Evolutionary conservation across 2,888 invertebrate genomes (phyloP), one percentile per base, ranked within the genome.

Genomic region (Erebia ligea): DNA sequence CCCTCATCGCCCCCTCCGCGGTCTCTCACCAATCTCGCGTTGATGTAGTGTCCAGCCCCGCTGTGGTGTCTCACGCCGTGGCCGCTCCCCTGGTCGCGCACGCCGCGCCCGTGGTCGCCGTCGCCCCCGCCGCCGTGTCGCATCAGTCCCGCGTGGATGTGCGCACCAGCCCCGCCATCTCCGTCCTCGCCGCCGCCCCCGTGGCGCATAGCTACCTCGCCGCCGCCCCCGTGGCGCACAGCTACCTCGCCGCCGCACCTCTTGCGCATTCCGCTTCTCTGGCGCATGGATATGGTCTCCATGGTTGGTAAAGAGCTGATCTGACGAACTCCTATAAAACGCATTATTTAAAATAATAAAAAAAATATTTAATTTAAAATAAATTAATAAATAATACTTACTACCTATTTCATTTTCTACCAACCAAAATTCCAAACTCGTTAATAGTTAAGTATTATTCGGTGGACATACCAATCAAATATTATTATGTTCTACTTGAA

Each of bases 21-120:
- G 93, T 94, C 21, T 93, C 93, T 19, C 93, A 92, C 82, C 94
- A 94, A 80, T 94, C 94, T 79, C 92, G 94, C 68, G 86, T 89
- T 6, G 89, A 91, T 73, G 80, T 81, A 40, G 78, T 78, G 72
- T 77, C 80, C 57, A 78, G 82, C 80, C 77, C 78, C 69, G 78
- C 76, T 71, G 61, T 77, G n/a, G 74, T 76, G 15, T 68, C 76
- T 15, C 76, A 77, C 70, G 82, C 84, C 54, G 77, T 80, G 70
- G 75, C 78, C 81, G 76, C 87, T 75, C 78, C 84, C 68, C 56
- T 78, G 45, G 69, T 85, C 71, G 76, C 79, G 25, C 76, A 78
- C 64, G 77, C 83, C 45, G 83, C 83, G n/a, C 76, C 81, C 25
- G 73, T 74, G 0, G 69, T 75, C 59, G 68, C 74, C 42, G 68